Evolutionary conservation across 1,140 invertebrate species (phyloP), one percentile per base, ranked within the genome.

Genomic region (Caenorhabditis brenneri): DNA sequence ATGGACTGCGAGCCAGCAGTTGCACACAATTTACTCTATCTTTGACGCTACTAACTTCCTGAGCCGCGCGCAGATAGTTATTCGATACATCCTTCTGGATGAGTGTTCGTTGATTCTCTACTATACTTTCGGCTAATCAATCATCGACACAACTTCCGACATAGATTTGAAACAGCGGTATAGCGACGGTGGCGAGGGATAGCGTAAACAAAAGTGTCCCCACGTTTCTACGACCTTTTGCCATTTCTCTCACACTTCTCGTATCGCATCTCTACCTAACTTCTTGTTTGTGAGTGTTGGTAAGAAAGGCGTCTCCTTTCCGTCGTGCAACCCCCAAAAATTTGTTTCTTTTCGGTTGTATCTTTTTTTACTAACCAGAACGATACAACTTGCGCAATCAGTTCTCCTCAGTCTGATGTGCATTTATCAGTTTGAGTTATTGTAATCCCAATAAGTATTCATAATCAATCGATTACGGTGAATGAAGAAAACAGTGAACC

Each of bases 191-290:
- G n/a, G 65, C 65, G n/a, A 74, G 36, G 36, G n/a, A 74, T 74
- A 74, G 65, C 65, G 65, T 74, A 74, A 74, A 74, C 65, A 74
- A 74, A 42, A 10, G 42, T 19, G 19, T 31, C 16, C 36, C 65
- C 36, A 74, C 65, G 65, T 74, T 42, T 65, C 58, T 33, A 65
- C 58, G 58, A 74, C 65, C 65, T 74, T 74, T 42, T 74, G 16
- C n/a, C n/a, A 22, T 65, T 65, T 65, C 58, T 65, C 58, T 65
- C 58, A 65, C 31, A 65, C 58, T 33, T 74, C 65, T 74, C 65
- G n/a, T 74, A 27, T 74, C 33, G 65, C 36, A 9, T 42, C n/a
- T 74, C 22, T 74, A 42, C 42, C 65, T 74, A 74, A 33, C 36
- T 74, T 74, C 33, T 74, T 74, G 65, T 74, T 74, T 74, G 65